These are phyloP conservation scores for Tupiocoris notatus DNA, from an alignment of 2,888 invertebrate species.

Conservation along the genomic window DNA sequence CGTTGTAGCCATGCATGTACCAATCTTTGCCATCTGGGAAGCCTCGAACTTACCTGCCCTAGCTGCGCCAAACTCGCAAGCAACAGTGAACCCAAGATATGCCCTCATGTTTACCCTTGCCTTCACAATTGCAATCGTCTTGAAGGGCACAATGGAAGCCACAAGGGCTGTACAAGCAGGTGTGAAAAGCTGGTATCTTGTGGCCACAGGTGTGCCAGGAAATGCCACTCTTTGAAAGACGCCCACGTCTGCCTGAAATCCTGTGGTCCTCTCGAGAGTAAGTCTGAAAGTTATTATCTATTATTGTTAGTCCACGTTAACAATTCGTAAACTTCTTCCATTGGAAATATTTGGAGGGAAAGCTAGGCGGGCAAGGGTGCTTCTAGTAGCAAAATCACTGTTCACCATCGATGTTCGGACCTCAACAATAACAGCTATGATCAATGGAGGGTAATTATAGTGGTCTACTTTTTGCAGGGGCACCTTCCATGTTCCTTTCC, in stretches of 20 bases:
- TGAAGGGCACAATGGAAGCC: background rate
- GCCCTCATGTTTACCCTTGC: background rate
- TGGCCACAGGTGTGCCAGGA: background rate
- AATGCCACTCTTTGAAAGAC: background rate
- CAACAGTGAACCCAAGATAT: background rate
- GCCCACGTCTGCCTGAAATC: background rate
- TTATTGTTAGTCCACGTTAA: too few relatives aligned
- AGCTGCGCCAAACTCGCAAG: background rate
- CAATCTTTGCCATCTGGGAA: background rate
- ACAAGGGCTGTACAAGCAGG: background rate
- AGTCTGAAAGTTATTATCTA: background rate
- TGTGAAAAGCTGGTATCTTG: background rate
- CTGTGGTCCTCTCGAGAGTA: background rate
- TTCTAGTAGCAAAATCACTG: too few relatives aligned
- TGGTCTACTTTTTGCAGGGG: too few relatives aligned
- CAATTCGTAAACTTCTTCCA: too few relatives aligned
- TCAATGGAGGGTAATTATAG: too few relatives aligned
- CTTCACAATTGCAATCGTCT: background rate
- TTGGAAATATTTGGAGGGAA: too few relatives aligned
- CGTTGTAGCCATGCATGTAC: background rate
- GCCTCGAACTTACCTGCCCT: background rate
- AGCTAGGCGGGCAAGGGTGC: too few relatives aligned
- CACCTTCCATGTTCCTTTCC: too few relatives aligned
- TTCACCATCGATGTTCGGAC: too few relatives aligned
- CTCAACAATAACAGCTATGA: too few relatives aligned